Conservation (phyloP, 2,888 invertebrate genomes). For the Ramazzottius varieornatus region DNA sequence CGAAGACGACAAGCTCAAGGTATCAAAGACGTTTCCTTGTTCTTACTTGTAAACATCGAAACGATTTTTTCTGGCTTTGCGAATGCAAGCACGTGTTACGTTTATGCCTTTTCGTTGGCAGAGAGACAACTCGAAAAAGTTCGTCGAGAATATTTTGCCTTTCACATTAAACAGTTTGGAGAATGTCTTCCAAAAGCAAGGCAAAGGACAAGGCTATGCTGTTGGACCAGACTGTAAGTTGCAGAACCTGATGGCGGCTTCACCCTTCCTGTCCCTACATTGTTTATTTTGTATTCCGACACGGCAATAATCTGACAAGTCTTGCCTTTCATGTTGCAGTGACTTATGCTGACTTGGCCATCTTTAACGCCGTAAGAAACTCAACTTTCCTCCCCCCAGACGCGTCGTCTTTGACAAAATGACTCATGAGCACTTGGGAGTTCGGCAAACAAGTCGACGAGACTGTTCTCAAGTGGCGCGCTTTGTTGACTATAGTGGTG, state of each 20-base stretch:
- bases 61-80: background rate
- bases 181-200: background rate
- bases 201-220: background rate
- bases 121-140: background rate
- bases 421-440: background rate
- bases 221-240: background rate
- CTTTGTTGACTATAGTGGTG: background rate
- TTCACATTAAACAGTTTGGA: background rate
- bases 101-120: background rate
- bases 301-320: too few relatives aligned
- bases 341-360: background rate
- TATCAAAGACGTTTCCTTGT: too few relatives aligned
- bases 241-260: background rate
- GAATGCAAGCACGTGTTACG: background rate
- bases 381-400: too few relatives aligned
- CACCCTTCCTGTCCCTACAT: background rate
- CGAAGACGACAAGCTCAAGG: slow-evolving; percentile 3
- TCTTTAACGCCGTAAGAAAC: background rate
- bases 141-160: background rate
- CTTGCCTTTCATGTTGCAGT: too few relatives aligned
- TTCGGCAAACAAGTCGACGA: too few relatives aligned
- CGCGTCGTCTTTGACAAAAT: too few relatives aligned
- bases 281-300: too few relatives aligned
- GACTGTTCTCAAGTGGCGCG: too few relatives aligned
- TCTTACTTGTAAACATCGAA: too few relatives aligned